Percentiles rank a stretch among this genome's conserved stretches.
These are phyloP conservation scores for Cloeon dipterum DNA, from an alignment of 2,888 invertebrate genomes.

Conservation along the genomic window DNA sequence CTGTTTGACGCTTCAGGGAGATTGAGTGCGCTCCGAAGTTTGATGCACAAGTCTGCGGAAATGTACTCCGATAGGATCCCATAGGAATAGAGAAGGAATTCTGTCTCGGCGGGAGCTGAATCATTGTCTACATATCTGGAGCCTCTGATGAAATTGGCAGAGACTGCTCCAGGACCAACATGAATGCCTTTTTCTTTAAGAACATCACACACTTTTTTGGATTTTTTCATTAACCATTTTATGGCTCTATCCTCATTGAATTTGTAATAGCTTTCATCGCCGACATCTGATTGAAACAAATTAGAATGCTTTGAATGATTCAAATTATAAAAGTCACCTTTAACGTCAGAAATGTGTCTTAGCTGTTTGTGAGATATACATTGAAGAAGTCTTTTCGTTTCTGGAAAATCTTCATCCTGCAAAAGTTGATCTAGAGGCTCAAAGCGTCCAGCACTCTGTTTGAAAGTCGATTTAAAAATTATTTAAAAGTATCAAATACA, in stretches of 20 bases:
- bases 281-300: constrained; percentile 14
- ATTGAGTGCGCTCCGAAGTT: constrained; percentile 37
- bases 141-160: constrained; percentile 41
- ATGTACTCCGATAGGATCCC: constrained; percentile 62
- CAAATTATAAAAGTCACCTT: constrained; percentile 21
- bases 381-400: constrained; percentile 28
- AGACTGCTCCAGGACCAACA: constrained; percentile 40
- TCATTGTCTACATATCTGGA: not conserved
- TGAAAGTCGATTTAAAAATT: not conserved
- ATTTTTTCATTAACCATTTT: constrained; percentile 50
- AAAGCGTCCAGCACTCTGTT: not conserved
- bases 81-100: constrained; percentile 38
- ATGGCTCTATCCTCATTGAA: constrained; percentile 58
- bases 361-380: constrained; percentile 30
- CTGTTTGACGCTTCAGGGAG: too few species aligned
- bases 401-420: constrained; percentile 37
- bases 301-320: not conserved
- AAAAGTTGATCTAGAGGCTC: constrained; percentile 51
- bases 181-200: constrained; percentile 44
- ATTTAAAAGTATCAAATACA: not conserved
- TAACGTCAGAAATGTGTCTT: constrained; percentile 38
- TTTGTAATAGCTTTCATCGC: constrained; percentile 45
- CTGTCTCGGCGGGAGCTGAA: not conserved
- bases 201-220: constrained; percentile 35
- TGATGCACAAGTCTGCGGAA: constrained; percentile 36